Evolutionary conservation across 2,797 vertebrate species (phyloP), one percentile per base, ranked within the genome.

Genomic region (Paratrypauchen microcephalus): DNA sequence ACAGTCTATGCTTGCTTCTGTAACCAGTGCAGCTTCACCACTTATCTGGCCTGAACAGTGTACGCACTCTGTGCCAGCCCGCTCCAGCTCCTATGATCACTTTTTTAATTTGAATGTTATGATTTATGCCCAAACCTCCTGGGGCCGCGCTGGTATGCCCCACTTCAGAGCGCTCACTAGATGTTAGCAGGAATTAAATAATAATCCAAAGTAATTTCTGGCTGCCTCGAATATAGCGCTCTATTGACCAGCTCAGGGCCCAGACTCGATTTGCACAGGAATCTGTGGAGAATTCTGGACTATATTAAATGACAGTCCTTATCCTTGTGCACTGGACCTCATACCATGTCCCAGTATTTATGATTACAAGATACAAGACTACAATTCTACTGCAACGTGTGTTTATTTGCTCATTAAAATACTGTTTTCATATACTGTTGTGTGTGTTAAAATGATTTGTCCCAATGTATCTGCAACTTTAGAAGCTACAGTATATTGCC

Each of bases 81-180:
- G 48, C 66, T 21, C 57, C 66, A 21, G 65, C 32, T 61, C 71
- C 64, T 77, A 71, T 73, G 66, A 66, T 67, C 52, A 67, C 60
- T 76, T 69, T 26, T 50, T 65, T 72, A 50, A 71, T 76, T 81
- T 82, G 60, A 70, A 69, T 60, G 47, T 71, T 69, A 70, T 82
- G 77, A 80, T 84, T 82, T 78, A 83, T 79, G 59, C 30, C 59
- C 68, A 56, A 39, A 71, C 23, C 72, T 79, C 65, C 19, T 32
- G 58, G 65, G 65, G 65, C 50, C 23, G 18, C 16, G 50, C 56
- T 36, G 9, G 1, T 62, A 61, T 78, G 73, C 30, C 76, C 80
- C 77, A 82, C 72, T 84, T 83, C 62, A 66, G 58, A 58, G 71
- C 47, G 16, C 61, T 69, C 62, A 69, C 50, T 57, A 69, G 59